Evolutionary conservation across 2,888 invertebrate species (phyloP), one percentile per base, ranked within the genome.

Genomic region (Ypsolopha scabrella): DNA sequence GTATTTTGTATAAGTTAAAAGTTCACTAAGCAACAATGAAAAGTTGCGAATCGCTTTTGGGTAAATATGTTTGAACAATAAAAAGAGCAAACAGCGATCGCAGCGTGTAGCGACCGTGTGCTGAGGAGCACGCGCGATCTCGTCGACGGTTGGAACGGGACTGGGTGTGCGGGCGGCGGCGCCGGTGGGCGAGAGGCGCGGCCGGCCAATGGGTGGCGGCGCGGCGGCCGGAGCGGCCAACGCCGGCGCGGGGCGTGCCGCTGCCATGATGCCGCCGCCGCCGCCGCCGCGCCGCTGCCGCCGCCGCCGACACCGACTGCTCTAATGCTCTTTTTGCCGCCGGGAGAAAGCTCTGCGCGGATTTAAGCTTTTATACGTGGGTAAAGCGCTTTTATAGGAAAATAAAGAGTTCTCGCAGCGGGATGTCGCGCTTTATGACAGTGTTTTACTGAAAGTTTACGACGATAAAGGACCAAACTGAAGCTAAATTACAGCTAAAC

Each of bases 361-460:
- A 85, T 85, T 83, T 83, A 80, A 85, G 85, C 83, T 85, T 85
- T 85, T 85, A 83, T 82, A 80, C 80, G 82, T 81, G 81, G 80
- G 83, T 85, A 81, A 85, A 85, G 81, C 81, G 85, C 82, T 83
- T 83, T 85, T 82, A 86, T 82, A 74, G 80, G 75, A 81, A 81
- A 79, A 85, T 85, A 83, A 85, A 85, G 78, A 76, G 80, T 81
- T 81, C 80, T 75, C 80, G 75, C 81, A 69, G 81, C 79, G 82
- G 82, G 76, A 79, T 81, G 76, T 83, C 77, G 70, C 79, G 77
- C 77, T 82, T 85, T 82, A 83, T 79, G 78, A 75, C 71, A 68
- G 70, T 76, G 74, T 76, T 83, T 80, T 74, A 78, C 82, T 81
- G 78, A 78, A 81, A 81, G 70, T 83, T 80, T 79, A 79, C 78